Evolutionary conservation across 1,140 invertebrate genomes (phyloP).

Genomic region (Trichogramma pretiosum): DNA sequence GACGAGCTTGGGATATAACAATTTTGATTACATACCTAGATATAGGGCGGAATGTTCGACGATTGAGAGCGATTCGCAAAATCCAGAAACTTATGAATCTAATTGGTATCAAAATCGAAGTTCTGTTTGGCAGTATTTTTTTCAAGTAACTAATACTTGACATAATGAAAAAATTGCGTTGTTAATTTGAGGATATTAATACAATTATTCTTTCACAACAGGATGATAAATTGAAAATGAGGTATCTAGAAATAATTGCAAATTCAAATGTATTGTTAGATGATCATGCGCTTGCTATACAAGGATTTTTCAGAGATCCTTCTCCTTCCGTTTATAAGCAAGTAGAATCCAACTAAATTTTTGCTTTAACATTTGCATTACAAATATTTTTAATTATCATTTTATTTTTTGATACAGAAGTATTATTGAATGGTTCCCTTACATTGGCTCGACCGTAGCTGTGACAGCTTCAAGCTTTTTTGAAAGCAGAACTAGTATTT

Average conservation of each 20-base stretch:
- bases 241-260: slow-evolving; percentile 31
- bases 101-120: slow-evolving; percentile 9
- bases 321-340: slow-evolving; percentile 22
- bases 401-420: slow-evolving; percentile 20
- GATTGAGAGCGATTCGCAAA: slow-evolving; percentile 12
- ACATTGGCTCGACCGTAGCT: slow-evolving; percentile 20
- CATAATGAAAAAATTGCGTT: neutral
- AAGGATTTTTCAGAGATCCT: slow-evolving; percentile 22
- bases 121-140: slow-evolving; percentile 12
- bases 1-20: slow-evolving; percentile 29
- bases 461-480: slow-evolving; percentile 14
- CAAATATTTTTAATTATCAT: slow-evolving; percentile 9
- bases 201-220: slow-evolving; percentile 16
- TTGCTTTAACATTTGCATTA: neutral
- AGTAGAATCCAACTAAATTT: slow-evolving; percentile 14
- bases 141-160: slow-evolving; percentile 8
- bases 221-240: slow-evolving; percentile 20
- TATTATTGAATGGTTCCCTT: slow-evolving; percentile 19
- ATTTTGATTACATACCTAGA: slow-evolving; percentile 31
- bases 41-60: slow-evolving; percentile 10
- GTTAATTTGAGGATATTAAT: neutral
- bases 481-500: slow-evolving; percentile 16
- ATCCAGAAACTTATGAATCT: slow-evolving; percentile 8
- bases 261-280: slow-evolving; percentile 31
- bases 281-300: slow-evolving; percentile 32